These are phyloP conservation scores for Esperia sulphurella DNA, from an alignment of 2,888 invertebrate genomes.

Conservation along the genomic window DNA sequence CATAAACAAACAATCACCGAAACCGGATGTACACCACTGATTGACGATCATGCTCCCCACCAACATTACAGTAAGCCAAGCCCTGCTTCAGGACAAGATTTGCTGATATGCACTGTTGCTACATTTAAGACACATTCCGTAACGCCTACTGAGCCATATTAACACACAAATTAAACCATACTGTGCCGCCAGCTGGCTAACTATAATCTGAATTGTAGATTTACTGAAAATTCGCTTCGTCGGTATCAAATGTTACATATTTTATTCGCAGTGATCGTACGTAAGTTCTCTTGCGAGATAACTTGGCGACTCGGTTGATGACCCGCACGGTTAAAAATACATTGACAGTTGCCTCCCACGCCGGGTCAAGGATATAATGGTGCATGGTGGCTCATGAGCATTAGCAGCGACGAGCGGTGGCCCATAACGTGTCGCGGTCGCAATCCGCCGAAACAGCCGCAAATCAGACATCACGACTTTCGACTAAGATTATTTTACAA, in stretches of 20 bases:
- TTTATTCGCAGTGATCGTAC: background rate
- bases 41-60: slow-evolving; percentile 1
- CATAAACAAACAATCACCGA: slow-evolving; percentile 39
- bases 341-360: slow-evolving; percentile 51
- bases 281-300: background rate
- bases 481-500: slow-evolving; percentile 1
- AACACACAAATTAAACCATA: slow-evolving; percentile 33
- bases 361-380: slow-evolving; percentile 54
- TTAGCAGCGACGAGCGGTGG: slow-evolving; percentile 11
- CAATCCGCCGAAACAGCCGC: slow-evolving; percentile 9
- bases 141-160: slow-evolving; percentile 24
- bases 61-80: slow-evolving; percentile 6
- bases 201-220: slow-evolving; percentile 26
- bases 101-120: slow-evolving; percentile 1
- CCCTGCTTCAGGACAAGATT: background rate
- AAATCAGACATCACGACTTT: slow-evolving; percentile 23
- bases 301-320: slow-evolving; percentile 39
- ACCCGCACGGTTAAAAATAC: slow-evolving; percentile 59
- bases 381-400: slow-evolving; percentile 16
- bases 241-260: background rate
- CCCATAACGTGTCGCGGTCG: slow-evolving; percentile 13
- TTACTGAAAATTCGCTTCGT: slow-evolving; percentile 1
- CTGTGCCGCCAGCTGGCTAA: slow-evolving; percentile 24
- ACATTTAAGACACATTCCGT: slow-evolving; percentile 12
- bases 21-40: slow-evolving; percentile 32